Evolutionary conservation across 2,113 vertebrate species (phyloP).

Genomic region (Calidris pygmaea): DNA sequence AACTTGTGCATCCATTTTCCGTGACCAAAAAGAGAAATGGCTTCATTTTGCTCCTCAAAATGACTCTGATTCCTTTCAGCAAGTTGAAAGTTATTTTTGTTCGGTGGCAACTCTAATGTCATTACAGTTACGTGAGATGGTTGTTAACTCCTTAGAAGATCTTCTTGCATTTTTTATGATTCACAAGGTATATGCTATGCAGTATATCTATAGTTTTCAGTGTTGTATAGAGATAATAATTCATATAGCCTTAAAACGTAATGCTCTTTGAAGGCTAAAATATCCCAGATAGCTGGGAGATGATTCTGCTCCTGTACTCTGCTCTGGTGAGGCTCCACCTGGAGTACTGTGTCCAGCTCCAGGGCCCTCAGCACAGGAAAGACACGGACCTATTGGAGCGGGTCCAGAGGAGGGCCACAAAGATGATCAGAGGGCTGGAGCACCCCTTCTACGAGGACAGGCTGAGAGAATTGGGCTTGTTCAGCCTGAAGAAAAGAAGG

Average conservation of each 20-base stretch:
- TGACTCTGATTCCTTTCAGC: constrained; percentile 55
- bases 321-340: background rate
- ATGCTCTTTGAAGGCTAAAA: background rate
- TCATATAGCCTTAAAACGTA: background rate
- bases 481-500: background rate
- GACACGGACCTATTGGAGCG: background rate
- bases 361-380: background rate
- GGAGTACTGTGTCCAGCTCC: background rate
- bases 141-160: constrained; percentile 84
- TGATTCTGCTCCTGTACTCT: background rate
- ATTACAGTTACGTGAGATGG: constrained; percentile 84
- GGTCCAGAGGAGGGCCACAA: background rate
- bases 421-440: background rate
- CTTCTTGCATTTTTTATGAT: constrained; percentile 82
- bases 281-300: background rate
- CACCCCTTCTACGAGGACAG: background rate
- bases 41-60: constrained; percentile 75
- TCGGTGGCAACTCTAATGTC: constrained; percentile 87
- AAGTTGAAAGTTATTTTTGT: constrained; percentile 81
- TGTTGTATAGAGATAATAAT: background rate
- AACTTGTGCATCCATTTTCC: constrained; percentile 79
- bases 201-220: background rate
- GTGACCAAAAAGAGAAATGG: constrained; percentile 74
- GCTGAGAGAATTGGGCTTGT: background rate
- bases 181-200: constrained; percentile 77